These are phyloP conservation scores for Halocynthia roretzi DNA, from an alignment of 23 tunicate genomes.

Conservation along the genomic window DNA sequence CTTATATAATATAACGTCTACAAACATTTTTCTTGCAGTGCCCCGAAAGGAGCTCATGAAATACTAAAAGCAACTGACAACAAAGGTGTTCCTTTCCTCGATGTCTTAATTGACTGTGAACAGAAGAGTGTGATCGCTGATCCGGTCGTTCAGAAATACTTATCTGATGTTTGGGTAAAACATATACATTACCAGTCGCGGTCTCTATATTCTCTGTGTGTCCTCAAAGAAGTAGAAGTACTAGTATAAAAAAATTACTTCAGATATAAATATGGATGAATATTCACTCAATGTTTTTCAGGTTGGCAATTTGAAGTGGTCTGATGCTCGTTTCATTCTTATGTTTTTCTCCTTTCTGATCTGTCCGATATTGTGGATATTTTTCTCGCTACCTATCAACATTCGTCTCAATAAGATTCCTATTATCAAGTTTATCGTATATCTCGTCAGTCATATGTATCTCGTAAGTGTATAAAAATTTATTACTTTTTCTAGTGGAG, in stretches of 20 bases:
- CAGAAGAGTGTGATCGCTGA: slow-evolving; percentile 87
- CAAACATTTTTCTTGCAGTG: slow-evolving; percentile 21
- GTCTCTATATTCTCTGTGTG: too few species aligned
- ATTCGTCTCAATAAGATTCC: slow-evolving; percentile 61
- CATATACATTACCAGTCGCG: neutral
- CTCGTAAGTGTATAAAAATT: slow-evolving; percentile 33
- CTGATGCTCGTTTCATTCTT: slow-evolving; percentile 25
- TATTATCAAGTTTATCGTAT: slow-evolving; percentile 78
- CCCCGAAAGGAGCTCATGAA: slow-evolving; percentile 73
- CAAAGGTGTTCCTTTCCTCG: slow-evolving; percentile 74
- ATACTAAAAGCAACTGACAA: slow-evolving; percentile 74
- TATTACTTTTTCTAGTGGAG: neutral
- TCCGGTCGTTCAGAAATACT: slow-evolving; percentile 83
- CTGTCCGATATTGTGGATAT: slow-evolving; percentile 60
- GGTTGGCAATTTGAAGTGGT: slow-evolving; percentile 58
- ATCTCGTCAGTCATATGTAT: slow-evolving; percentile 88
- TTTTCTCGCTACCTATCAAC: slow-evolving; percentile 64
- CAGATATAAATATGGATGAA: neutral
- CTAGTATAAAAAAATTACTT: too few species aligned
- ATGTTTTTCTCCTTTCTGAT: slow-evolving; percentile 55
- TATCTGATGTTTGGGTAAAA: slow-evolving; percentile 85
- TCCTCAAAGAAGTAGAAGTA: too few species aligned
- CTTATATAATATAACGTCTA: neutral
- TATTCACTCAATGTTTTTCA: slow-evolving; percentile 14
- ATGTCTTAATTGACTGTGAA: slow-evolving; percentile 79